Base-by-base conservation (phyloP, 2,113 vertebrate species). In the Chlorodrepanis virens region DNA sequence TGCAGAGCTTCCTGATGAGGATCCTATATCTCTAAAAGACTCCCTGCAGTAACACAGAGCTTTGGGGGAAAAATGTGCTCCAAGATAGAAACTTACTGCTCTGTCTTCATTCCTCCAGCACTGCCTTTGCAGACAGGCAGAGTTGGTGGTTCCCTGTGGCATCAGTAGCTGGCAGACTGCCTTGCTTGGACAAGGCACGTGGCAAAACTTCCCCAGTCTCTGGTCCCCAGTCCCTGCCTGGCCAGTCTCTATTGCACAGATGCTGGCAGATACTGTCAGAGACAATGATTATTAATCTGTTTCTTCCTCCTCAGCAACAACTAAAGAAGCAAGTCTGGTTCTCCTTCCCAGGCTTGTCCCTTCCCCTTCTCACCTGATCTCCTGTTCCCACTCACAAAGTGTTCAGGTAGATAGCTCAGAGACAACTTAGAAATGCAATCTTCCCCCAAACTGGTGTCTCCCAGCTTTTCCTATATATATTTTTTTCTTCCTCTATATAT, bases 141-240 rank as follows among this genome's bases (percentile, higher is more conserved):
- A 28, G 60, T 0, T 71, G 60, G 33, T 67, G 60, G 70, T 5
- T 91, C 29, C n/a, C 59, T 81, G 77, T 56, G 47, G 60, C 5
- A 76, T 49, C 76, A 61, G 56, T 27, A 42, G 10, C 40, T 87
- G 84, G 77, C 87, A 91, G 47, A 16, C 12, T 72, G 84, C 29
- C 15, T 50, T 3, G 2, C 65, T 39, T 39, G 72, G 18, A 15
- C 16, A 12, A 47, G 22, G 20, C 14, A 19, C 0, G 10, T 31
- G 63, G 35, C 72, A 25, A 10, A 59, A 31, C 25, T 8, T 22
- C 20, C 27, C 45, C 45, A 14, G 42, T 37, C 25, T 59, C n/a
- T 24, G 10, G 29, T 57, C 19, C 28, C 23, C 64, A 49, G 35
- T 12, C 54, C 27, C 75, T 37, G 47, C 18, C 44, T 72, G 57